Conservation (phyloP, 2,888 invertebrate species). For the Idaea straminata region DNA sequence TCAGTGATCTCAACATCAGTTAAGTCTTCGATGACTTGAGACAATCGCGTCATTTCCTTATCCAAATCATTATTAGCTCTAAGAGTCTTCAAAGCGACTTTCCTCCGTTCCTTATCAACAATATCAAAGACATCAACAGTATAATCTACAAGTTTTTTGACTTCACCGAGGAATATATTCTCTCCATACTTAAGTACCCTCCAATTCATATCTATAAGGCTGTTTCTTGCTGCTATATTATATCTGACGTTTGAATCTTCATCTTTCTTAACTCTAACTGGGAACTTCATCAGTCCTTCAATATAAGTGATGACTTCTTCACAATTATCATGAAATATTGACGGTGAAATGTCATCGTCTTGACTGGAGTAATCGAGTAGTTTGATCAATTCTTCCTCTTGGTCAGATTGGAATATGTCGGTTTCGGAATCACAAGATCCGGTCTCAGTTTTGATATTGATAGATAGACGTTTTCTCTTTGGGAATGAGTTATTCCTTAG, state of each 20-base stretch:
- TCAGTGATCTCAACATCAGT: slow-evolving; percentile 50
- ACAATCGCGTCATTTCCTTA: slow-evolving; percentile 68
- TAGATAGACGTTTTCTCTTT: slow-evolving; percentile 52
- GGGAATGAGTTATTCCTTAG: slow-evolving; percentile 56
- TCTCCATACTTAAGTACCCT: slow-evolving; percentile 73
- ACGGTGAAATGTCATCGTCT: slow-evolving; percentile 78
- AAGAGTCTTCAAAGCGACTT: slow-evolving; percentile 45
- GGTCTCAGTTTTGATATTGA: slow-evolving; percentile 48
- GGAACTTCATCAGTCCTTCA: slow-evolving; percentile 54
- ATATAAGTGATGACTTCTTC: slow-evolving; percentile 68
- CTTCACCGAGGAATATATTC: slow-evolving; percentile 69
- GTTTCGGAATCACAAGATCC: slow-evolving; percentile 83
- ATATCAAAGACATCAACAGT: slow-evolving; percentile 52
- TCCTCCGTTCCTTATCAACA: slow-evolving; percentile 51
- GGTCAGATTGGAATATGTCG: slow-evolving; percentile 88
- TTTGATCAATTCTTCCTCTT: slow-evolving; percentile 88
- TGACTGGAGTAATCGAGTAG: slow-evolving; percentile 85
- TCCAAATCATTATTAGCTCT: slow-evolving; percentile 65
- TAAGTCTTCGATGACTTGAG: slow-evolving; percentile 67
- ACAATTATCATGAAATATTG: slow-evolving; percentile 70
- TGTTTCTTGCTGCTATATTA: slow-evolving; percentile 64
- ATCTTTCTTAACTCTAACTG: slow-evolving; percentile 43
- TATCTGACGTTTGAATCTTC: slow-evolving; percentile 63
- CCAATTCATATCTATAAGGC: slow-evolving; percentile 72
- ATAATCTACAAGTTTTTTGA: slow-evolving; percentile 64